A percentile compares a stretch with the other conserved stretches of the same genome.
phyloP scores from a whole-genome alignment of 1,140 invertebrate genomes.

The Ceratina calcarata region DNA sequence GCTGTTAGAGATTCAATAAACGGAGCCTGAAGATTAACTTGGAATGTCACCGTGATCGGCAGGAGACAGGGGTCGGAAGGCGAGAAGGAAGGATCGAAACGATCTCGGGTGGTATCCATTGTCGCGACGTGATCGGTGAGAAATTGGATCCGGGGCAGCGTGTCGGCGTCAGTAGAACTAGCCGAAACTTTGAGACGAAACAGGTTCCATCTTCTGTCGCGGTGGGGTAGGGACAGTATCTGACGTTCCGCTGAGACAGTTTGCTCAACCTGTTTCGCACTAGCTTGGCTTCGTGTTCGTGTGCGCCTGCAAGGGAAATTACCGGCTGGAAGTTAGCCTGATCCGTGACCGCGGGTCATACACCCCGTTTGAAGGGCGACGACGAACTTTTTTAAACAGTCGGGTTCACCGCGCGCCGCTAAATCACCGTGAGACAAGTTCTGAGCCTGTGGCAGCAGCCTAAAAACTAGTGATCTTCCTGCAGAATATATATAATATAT shows the following conservation, averaged over 20 bases:
- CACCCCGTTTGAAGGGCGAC: conserved; percentile 43
- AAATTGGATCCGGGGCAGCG: neutral
- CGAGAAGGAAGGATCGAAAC: neutral
- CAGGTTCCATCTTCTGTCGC: neutral
- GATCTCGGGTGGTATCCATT: conserved; percentile 1
- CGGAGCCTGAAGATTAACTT: neutral
- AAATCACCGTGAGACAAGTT: conserved; percentile 41
- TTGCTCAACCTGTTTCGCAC: conserved; percentile 19
- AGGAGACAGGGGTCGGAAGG: neutral
- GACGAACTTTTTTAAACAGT: conserved; percentile 39
- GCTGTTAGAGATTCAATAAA: neutral
- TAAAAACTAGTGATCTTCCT: conserved; percentile 58
- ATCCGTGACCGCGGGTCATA: conserved; percentile 45
- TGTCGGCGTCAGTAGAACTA: neutral
- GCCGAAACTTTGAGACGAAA: neutral
- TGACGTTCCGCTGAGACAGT: neutral
- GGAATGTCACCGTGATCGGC: neutral
- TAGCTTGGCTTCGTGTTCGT: conserved; percentile 3
- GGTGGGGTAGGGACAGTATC: neutral
- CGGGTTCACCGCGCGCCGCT: conserved; percentile 35
- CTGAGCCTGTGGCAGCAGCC: conserved; percentile 60
- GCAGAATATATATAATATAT: conserved; percentile 22
- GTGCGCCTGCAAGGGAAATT: conserved; percentile 13
- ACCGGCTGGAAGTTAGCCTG: neutral
- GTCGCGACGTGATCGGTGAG: neutral